phyloP scores from a whole-genome alignment of 2,113 vertebrate species.

The Cephalopterus ornatus region DNA sequence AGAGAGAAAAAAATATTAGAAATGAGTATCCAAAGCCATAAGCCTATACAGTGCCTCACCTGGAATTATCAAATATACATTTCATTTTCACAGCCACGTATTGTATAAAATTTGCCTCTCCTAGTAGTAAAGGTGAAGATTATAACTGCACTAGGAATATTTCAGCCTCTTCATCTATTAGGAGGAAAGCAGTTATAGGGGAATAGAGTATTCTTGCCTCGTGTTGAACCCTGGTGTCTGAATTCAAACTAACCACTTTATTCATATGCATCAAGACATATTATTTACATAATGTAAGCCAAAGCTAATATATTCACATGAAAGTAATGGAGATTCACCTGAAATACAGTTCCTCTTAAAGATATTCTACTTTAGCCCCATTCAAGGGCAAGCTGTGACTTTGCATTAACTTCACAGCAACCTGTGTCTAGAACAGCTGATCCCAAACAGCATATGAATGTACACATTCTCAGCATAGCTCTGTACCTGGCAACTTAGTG shows the following conservation, averaged over 20 bases:
- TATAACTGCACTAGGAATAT: not conserved
- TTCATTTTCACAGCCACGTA: not conserved
- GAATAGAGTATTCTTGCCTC: not conserved
- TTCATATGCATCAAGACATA: not conserved
- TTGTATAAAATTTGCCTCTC: not conserved
- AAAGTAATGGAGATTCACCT: not conserved
- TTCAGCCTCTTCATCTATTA: not conserved
- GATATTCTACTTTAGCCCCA: not conserved
- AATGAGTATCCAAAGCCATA: not conserved
- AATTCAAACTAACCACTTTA: not conserved
- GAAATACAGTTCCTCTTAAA: not conserved
- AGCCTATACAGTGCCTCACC: not conserved
- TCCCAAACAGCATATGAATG: not conserved
- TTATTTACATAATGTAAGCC: not conserved
- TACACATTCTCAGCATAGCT: not conserved
- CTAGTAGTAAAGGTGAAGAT: not conserved
- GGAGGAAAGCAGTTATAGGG: not conserved
- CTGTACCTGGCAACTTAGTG: not conserved
- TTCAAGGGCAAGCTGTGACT: not conserved
- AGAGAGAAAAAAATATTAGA: not conserved
- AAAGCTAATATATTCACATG: not conserved
- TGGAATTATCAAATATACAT: not conserved
- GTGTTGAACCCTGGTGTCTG: not conserved
- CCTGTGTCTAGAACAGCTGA: not conserved
- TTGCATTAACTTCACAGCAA: not conserved